Base-by-base conservation (phyloP, 2,888 invertebrate genomes). In the Eupsilia transversa region DNA sequence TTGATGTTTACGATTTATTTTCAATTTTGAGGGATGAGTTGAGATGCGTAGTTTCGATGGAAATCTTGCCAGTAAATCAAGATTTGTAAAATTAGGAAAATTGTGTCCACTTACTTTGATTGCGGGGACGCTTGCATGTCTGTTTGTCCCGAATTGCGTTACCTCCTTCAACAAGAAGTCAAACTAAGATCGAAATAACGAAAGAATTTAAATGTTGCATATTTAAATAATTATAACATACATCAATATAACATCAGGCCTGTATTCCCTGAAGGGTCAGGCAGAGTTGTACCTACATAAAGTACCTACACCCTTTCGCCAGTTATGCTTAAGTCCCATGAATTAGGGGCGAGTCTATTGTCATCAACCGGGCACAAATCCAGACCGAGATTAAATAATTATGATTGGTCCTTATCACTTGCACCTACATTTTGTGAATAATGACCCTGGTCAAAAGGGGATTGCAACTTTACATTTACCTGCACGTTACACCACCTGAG, bases 21-120 rank as follows among this genome's bases (percentile, higher is more conserved):
- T 61, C 67, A 76, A 81, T 73, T 84, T 74, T 72, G 52, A 59
- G 63, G 67, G 35, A 64, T 63, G 70, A 60, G 56, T 23, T 35
- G n/a, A 33, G 57, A 56, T 78, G 54, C 57, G 57, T 67, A 27
- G 77, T 59, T 54, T 41, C 27, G 2, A 60, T 82, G 54, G 35
- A 68, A 73, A 70, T 77, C 77, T 82, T n/a, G 38, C 6, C 30
- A 64, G 14, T 82, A 67, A 76, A 79, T 82, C 52, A 64, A 76
- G 52, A 64, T 60, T 59, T 14, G 2, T 49, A 23, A 49, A 63
- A 65, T 66, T 81, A 66, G n/a, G 74, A 73, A 59, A 41, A 41
- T 35, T 43, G 20, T 57, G 38, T 49, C 35, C 76, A 38, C 54
- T 77, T 63, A 56, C 12, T 63, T 23, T 72, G 76, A 76, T 80